Base-by-base conservation (phyloP, 2,888 invertebrate species). In the Troilus luridus region DNA sequence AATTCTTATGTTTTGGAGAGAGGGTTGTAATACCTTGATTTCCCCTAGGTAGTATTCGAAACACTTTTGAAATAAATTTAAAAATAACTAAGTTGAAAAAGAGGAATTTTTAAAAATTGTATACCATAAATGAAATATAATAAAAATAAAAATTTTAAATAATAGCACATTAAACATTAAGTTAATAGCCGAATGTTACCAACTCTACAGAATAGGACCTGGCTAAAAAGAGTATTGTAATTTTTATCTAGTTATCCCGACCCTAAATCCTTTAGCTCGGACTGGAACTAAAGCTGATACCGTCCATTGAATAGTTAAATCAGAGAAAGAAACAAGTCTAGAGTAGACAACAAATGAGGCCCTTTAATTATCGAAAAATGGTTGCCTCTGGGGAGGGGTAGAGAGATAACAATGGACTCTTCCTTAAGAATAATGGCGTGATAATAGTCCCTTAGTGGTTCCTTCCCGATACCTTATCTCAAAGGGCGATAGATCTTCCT, bases 311-410 rank as follows among this genome's bases (percentile, higher is more conserved):
- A 27, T 41, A 77, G 8, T 77, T 41, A 41, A 77, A 77, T 41
- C 17, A 8, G 9, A 1, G 19, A 19, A 77, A 77, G 27, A 77
- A 77, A 77, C 27, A 9, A 77, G 41, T 7, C 17, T 14, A 77
- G 72, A 1, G 14, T 12, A 17, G 41, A 77, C 72, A 77, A 77
- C 72, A 77, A 77, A 77, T 77, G 27, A 77, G 41, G 17, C 41
- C 24, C 24, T 77, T 77, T 77, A 77, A 77, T 77, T 77, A 77
- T 77, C 72, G 72, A 77, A 77, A 77, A 77, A 77, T 77, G 27
- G 72, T 77, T 77, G 7, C 6, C 7, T 41, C 41, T n/a, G n/a
- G n/a, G 41, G 41, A 5, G 41, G 0, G 27, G 10, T 0, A n/a
- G 14, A 1, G 27, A 27, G 72, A 77, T 77, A 77, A 77, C 72